Conservation (phyloP, 2,888 invertebrate genomes). For the Tetranychus piercei region DNA sequence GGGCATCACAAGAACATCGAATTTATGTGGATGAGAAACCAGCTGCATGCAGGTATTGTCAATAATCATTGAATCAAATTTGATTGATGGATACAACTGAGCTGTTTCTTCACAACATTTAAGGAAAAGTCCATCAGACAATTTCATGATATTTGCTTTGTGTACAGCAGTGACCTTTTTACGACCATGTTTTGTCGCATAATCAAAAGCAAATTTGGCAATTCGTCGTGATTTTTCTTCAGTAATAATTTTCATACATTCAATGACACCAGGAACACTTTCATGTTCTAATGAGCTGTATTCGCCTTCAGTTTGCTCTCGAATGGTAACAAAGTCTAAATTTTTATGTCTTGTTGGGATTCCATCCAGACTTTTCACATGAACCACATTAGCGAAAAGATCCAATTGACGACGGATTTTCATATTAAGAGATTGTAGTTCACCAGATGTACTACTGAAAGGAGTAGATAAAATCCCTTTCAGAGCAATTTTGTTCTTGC, state of each 20-base stretch:
- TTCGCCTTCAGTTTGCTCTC: slow-evolving; percentile 97
- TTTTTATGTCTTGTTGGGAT: slow-evolving; percentile 66
- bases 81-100: slow-evolving; percentile 71
- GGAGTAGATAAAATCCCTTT: slow-evolving; percentile 64
- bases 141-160: slow-evolving; percentile 98
- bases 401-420: slow-evolving; percentile 46
- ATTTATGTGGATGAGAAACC: slow-evolving; percentile 91
- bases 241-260: slow-evolving; percentile 90
- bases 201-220: slow-evolving; percentile 97
- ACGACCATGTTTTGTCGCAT: slow-evolving; percentile 75
- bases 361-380: slow-evolving; percentile 78
- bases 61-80: slow-evolving; percentile 93
- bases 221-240: slow-evolving; percentile 76
- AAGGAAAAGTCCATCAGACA: slow-evolving; percentile 87
- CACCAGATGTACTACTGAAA: slow-evolving; percentile 67
- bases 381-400: slow-evolving; percentile 65
- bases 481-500: slow-evolving; percentile 68
- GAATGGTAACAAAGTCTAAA: slow-evolving; percentile 85
- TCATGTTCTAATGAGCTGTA: slow-evolving; percentile 95
- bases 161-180: slow-evolving; percentile 95
- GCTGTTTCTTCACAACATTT: slow-evolving; percentile 71
- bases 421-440: slow-evolving; percentile 80
- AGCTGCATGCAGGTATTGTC: slow-evolving; percentile 99
- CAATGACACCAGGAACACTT: slow-evolving; percentile 57
- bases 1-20: slow-evolving; percentile 94